These are phyloP conservation scores for Xerus inauris DNA, from an alignment of 2,113 vertebrate genomes.

Conservation along the genomic window DNA sequence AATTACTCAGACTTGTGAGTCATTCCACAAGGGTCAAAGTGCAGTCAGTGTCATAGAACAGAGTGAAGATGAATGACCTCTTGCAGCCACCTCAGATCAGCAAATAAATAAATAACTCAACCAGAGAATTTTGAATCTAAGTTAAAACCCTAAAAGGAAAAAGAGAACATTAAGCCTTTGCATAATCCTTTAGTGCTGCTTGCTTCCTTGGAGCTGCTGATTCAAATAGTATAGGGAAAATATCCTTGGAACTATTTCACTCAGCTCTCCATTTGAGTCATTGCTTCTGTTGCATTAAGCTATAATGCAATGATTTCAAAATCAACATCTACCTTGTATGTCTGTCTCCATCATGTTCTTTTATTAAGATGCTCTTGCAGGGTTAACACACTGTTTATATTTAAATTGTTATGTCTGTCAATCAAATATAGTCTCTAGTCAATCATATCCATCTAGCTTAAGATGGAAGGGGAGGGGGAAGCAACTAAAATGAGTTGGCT, in stretches of 20 bases:
- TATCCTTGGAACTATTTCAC: conserved; percentile 38
- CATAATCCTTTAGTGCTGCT: conserved; percentile 18
- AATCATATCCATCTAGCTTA: conserved; percentile 51
- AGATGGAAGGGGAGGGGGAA: not conserved
- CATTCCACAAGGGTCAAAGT: not conserved
- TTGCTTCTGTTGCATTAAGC: conserved; percentile 31
- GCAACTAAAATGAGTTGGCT: conserved; percentile 37
- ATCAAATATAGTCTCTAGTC: conserved; percentile 64
- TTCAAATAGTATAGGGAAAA: conserved; percentile 47
- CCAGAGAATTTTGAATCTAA: not conserved
- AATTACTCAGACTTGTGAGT: not conserved
- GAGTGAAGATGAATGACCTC: not conserved
- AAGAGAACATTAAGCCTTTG: not conserved
- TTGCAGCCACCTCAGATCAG: not conserved
- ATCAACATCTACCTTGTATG: conserved; percentile 24
- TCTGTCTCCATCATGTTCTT: conserved; percentile 36
- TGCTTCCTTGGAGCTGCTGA: conserved; percentile 36
- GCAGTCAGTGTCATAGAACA: not conserved
- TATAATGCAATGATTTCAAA: conserved; percentile 28
- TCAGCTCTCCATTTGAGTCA: conserved; percentile 27
- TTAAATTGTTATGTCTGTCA: conserved; percentile 63
- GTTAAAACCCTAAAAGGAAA: not conserved
- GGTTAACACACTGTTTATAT: conserved; percentile 74
- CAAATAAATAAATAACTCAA: not conserved
- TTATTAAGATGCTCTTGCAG: conserved; percentile 48